Evolutionary conservation across 2,797 vertebrate genomes (phyloP).

Genomic region (Intellagama lesueurii): DNA sequence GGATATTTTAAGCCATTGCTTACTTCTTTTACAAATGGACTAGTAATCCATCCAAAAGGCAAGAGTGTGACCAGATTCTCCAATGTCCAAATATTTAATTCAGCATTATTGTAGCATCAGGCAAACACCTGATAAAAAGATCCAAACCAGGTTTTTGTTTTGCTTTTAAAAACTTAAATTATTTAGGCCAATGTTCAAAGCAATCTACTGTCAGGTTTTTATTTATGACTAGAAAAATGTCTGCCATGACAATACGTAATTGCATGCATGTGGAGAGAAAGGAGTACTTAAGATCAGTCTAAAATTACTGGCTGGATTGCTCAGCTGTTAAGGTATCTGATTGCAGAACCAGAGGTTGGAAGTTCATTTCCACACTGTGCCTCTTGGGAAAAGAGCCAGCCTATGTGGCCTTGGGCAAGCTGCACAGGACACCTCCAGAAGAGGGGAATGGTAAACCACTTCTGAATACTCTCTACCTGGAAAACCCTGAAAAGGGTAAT

Average conservation of each 20-base stretch:
- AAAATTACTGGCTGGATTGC: not conserved
- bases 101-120: conserved; percentile 58
- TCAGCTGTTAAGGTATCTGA: too few species aligned
- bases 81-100: conserved; percentile 59
- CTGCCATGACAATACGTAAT: not conserved
- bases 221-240: not conserved
- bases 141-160: conserved; percentile 35
- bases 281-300: not conserved
- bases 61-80: conserved; percentile 61
- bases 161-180: not conserved
- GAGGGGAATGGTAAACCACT: too few species aligned
- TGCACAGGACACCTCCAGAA: too few species aligned
- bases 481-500: too few species aligned
- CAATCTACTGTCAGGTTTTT: conserved; percentile 24
- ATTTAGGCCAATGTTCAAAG: conserved; percentile 34
- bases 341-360: too few species aligned
- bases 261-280: not conserved
- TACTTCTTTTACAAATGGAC: conserved; percentile 60
- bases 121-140: not conserved
- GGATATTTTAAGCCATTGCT: not conserved
- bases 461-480: too few species aligned
- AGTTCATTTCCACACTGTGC: too few species aligned
- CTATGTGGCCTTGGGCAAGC: too few species aligned
- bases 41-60: conserved; percentile 60
- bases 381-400: too few species aligned